Evolutionary conservation across 2,797 vertebrate species (phyloP).

Genomic region (Halcyon leucocephala): DNA sequence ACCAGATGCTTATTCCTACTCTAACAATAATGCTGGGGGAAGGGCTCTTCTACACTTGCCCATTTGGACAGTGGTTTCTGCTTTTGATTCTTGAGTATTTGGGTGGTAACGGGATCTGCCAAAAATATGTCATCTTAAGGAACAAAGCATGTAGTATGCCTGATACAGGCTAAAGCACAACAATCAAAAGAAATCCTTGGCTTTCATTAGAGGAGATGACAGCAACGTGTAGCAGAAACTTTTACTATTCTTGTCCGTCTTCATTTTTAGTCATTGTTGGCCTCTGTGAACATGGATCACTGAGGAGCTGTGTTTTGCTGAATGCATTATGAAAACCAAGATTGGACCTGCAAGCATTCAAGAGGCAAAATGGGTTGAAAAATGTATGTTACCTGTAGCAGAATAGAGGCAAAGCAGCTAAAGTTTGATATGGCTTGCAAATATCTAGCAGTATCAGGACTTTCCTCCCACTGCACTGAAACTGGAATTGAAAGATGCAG

Average conservation of each 20-base stretch:
- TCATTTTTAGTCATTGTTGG: slow-evolving; percentile 8
- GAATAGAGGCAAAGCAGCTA: background rate
- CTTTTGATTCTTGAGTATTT: background rate
- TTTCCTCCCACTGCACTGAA: background rate
- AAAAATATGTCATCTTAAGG: slow-evolving; percentile 10
- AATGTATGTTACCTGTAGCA: background rate
- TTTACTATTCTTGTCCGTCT: slow-evolving; percentile 17
- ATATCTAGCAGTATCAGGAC: background rate
- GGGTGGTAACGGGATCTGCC: background rate
- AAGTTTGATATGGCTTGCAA: background rate
- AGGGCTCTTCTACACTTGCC: background rate
- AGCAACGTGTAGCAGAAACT: background rate
- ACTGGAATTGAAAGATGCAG: background rate
- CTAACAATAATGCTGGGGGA: background rate
- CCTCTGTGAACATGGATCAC: background rate
- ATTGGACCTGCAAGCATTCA: background rate
- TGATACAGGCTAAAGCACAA: slow-evolving; percentile 24
- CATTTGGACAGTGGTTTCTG: background rate
- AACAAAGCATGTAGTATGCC: slow-evolving; percentile 34
- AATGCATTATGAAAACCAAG: background rate
- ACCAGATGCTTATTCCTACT: background rate
- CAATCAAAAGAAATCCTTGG: slow-evolving; percentile 13
- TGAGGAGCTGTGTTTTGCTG: slow-evolving; percentile 8
- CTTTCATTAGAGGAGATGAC: slow-evolving; percentile 23
- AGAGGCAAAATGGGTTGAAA: background rate